Percentiles rank a stretch among this genome's conserved stretches.
Evolutionary conservation across 2,797 vertebrate species (phyloP).

Genomic region (Acridotheres tristis): DNA sequence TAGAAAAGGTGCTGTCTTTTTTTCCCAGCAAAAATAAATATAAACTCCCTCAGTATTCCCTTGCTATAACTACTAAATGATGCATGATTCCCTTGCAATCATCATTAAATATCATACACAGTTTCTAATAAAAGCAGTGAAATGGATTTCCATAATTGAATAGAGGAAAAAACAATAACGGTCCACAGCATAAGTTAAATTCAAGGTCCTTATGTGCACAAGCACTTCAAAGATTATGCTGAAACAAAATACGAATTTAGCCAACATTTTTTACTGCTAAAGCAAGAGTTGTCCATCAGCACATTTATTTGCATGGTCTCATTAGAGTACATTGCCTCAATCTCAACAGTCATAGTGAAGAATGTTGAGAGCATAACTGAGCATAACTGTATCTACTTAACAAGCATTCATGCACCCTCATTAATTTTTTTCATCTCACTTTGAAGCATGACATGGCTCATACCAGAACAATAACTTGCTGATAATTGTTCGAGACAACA

Average conservation of each 20-base stretch:
- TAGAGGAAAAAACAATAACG: background rate
- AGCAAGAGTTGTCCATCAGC: conserved; percentile 70
- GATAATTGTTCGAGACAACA: conserved; percentile 81
- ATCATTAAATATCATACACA: background rate
- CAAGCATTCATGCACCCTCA: conserved; percentile 73
- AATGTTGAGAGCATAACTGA: conserved; percentile 68
- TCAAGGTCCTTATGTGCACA: background rate
- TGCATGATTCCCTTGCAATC: background rate
- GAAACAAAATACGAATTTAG: conserved; percentile 41
- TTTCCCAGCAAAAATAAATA: background rate
- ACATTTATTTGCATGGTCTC: conserved; percentile 68
- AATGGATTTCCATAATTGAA: background rate
- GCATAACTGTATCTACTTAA: conserved; percentile 75
- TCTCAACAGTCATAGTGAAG: conserved; percentile 58
- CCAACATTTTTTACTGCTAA: conserved; percentile 54
- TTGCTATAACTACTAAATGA: background rate
- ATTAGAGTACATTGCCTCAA: conserved; percentile 61
- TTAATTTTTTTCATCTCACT: conserved; percentile 76
- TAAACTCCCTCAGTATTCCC: background rate
- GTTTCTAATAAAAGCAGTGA: background rate
- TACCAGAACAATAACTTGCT: conserved; percentile 71
- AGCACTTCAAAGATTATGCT: background rate
- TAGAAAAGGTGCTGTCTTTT: background rate
- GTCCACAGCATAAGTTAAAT: background rate
- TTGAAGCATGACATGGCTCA: conserved; percentile 74